These are phyloP conservation scores for Numenius arquata DNA, from an alignment of 2,113 vertebrate genomes.

Conservation along the genomic window DNA sequence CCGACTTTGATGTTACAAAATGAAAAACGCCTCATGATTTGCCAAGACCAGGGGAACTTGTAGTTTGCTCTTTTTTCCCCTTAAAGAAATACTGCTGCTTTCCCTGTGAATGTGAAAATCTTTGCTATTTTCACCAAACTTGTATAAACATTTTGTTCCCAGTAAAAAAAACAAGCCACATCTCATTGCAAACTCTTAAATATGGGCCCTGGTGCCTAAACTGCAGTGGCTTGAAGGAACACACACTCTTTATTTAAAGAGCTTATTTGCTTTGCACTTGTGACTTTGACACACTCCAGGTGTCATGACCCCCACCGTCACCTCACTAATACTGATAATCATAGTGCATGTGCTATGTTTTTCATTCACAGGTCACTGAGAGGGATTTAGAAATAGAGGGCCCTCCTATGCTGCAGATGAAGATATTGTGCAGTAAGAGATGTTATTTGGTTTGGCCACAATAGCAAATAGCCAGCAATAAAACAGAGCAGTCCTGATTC, in stretches of 20 bases:
- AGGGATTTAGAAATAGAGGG: not conserved
- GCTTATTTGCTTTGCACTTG: not conserved
- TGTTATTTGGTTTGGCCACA: not conserved
- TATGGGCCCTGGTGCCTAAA: not conserved
- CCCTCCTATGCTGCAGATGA: not conserved
- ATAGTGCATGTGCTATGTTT: not conserved
- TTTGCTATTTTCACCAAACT: constrained; percentile 11
- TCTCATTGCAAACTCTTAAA: not conserved
- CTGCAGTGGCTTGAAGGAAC: not conserved
- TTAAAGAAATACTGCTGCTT: constrained; percentile 69
- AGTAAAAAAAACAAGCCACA: not conserved
- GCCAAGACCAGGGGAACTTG: constrained; percentile 90
- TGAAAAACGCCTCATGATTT: constrained; percentile 93
- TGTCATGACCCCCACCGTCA: not conserved
- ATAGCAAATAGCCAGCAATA: not conserved
- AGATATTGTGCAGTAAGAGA: not conserved
- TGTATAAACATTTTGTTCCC: not conserved
- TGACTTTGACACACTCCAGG: not conserved
- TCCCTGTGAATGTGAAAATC: constrained; percentile 37
- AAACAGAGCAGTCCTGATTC: not conserved
- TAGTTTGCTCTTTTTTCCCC: constrained; percentile 74
- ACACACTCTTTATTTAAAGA: not conserved
- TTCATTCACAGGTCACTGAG: not conserved
- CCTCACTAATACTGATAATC: not conserved
- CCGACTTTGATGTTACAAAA: constrained; percentile 94